Base-by-base conservation (phyloP, 2,113 vertebrate species). In the Brachypteracias leptosomus region DNA sequence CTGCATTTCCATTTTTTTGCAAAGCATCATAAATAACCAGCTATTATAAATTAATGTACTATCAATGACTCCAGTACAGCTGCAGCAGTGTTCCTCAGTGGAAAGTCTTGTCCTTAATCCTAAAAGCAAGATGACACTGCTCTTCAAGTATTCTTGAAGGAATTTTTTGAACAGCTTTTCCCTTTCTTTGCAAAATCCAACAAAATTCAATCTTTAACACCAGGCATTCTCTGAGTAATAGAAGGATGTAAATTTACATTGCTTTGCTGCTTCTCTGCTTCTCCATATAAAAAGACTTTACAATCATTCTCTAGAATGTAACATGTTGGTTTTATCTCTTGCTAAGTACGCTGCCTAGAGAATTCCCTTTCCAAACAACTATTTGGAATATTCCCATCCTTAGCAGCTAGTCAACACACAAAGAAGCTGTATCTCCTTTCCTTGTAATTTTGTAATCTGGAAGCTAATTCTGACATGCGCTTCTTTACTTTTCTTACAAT, bases 41-140 rank as follows among this genome's bases (percentile, higher is more conserved):
- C 24, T 92, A 52, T 87, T 91, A 74, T 35, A 95, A 89, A 92
- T 92, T 92, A 90, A 87, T 52, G 31, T 72, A 40, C 14, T 84
- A 14, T 42, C 11, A 12, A 35, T 85, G 33, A 66, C 15, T 81
- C 31, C 44, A n/a, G 40, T 71, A 44, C 16, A 59, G 59, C 7
- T 40, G 75, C 19, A 52, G 14, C 21, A 65, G n/a, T 65, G n/a
- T 49, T 82, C 21, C 44, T 78, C 33, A 54, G 54, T 47, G 47
- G 25, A 87, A 89, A 73, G 4, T 52, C 54, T 40, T 87, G 35
- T 63, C 46, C 55, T 84, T 74, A 74, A 85, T 62, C 38, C 67
- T 61, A 44, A 61, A 78, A 80, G 40, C 9, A 88, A 73, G 36
- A 88, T 67, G 47, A 89, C 6, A 6, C 2, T 47, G 4, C 35